Evolutionary conservation across 2,888 invertebrate genomes (phyloP).

Genomic region (Tetrapedia diversipes): DNA sequence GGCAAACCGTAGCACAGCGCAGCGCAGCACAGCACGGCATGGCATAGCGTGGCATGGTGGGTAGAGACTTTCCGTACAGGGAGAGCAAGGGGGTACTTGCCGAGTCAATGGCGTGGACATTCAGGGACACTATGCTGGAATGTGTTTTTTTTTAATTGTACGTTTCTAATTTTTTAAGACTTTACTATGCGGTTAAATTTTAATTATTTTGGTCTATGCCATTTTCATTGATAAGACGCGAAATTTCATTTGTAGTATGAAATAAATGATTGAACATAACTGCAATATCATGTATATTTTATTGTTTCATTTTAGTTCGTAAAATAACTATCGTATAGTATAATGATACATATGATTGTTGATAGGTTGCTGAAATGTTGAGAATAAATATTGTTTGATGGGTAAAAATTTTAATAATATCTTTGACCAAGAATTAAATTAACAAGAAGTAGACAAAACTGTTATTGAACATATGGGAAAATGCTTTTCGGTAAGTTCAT

Average conservation of each 20-base stretch:
- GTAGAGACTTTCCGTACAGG: constrained; percentile 74
- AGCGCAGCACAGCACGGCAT: constrained; percentile 69
- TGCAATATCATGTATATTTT: neutral
- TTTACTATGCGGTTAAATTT: neutral
- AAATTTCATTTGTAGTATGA: neutral
- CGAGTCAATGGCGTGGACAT: constrained; percentile 72
- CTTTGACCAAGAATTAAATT: neutral
- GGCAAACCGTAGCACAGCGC: constrained; percentile 66
- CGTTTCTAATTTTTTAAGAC: neutral
- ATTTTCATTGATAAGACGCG: neutral
- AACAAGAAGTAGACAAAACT: neutral
- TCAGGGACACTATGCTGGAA: constrained; percentile 33
- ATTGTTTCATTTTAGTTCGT: neutral
- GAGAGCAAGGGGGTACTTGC: constrained; percentile 66
- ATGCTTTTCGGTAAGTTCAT: constrained; percentile 63
- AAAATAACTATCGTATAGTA: neutral
- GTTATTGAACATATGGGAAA: constrained; percentile 45
- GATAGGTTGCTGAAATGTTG: neutral
- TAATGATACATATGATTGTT: neutral
- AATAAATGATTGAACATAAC: neutral
- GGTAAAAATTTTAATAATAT: neutral
- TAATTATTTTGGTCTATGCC: neutral
- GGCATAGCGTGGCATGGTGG: constrained; percentile 73
- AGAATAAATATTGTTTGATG: neutral
- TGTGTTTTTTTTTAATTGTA: constrained; percentile 1